Evolutionary conservation across 1,140 invertebrate species (phyloP), one percentile per base, ranked within the genome.

Genomic region (Popillia japonica): DNA sequence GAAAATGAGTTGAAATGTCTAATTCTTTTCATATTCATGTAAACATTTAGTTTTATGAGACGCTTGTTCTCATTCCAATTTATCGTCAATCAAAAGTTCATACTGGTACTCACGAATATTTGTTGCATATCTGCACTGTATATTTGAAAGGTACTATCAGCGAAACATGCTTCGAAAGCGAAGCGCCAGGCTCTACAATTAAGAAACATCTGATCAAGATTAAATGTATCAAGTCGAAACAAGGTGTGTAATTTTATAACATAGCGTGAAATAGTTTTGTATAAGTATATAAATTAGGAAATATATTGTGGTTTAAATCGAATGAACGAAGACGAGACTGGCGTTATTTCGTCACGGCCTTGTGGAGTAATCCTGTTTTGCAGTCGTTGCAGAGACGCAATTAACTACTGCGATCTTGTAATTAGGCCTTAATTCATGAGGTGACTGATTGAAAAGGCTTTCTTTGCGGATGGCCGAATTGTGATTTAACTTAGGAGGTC

Each of bases 361-460:
- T 55, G 48, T 55, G 48, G n/a, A 55, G 14, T 55, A 55, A 55
- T 55, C 48, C 9, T 55, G 17, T 55, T 34, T 1, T 44, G 14
- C 14, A 55, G 9, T 55, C 48, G 48, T n/a, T n/a, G 27, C 17
- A 14, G 48, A 55, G 48, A 17, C 48, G 48, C 14, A 55, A 55
- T 55, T 55, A 55, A 55, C 10, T 55, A n/a, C 48, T 27, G 20
- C 61, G 6, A 68, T 34, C 27, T 23, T 23, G 10, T 68, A 68
- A 68, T 68, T 68, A 23, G 27, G 1, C 27, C 10, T 68, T 68
- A 68, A 55, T 55, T 68, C 22, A 68, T 68, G 17, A 68, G 27
- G 11, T 14, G 20, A 68, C 61, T 27, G 61, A 68, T 68, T 68
- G 61, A 68, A 68, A 68, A 27, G 4, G 22, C 61, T 68, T 68